Evolutionary conservation across 2,113 vertebrate genomes (phyloP).

Genomic region (Hippolais icterina): DNA sequence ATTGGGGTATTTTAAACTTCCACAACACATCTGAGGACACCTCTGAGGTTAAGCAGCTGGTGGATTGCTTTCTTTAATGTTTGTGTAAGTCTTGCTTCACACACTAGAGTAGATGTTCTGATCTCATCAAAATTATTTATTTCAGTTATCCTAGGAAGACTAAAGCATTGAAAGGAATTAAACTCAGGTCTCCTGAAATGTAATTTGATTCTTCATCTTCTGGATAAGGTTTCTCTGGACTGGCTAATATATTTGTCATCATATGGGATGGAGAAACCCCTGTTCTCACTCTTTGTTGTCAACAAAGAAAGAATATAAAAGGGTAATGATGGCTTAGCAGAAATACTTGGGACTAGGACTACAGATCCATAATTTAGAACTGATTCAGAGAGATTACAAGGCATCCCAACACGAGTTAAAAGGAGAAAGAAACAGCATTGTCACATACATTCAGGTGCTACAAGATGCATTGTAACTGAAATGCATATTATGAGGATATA

Average conservation of each 20-base stretch:
- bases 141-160: background rate
- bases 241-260: background rate
- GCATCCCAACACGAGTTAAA: background rate
- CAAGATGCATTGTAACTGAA: background rate
- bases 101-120: background rate
- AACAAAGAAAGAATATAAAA: background rate
- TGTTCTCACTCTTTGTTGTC: accelerated
- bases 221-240: background rate
- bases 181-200: background rate
- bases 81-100: background rate
- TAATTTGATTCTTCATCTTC: background rate
- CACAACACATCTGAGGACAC: background rate
- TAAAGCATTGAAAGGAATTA: background rate
- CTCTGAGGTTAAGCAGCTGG: background rate
- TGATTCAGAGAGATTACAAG: background rate
- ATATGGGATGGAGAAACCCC: background rate
- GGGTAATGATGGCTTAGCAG: background rate
- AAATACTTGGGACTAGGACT: background rate
- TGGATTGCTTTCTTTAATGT: background rate
- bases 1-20: background rate
- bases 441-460: background rate
- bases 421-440: background rate
- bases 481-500: background rate
- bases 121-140: background rate
- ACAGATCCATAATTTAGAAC: background rate